phyloP scores from a whole-genome alignment of 1,140 invertebrate genomes.

The Drosophila bocki region DNA sequence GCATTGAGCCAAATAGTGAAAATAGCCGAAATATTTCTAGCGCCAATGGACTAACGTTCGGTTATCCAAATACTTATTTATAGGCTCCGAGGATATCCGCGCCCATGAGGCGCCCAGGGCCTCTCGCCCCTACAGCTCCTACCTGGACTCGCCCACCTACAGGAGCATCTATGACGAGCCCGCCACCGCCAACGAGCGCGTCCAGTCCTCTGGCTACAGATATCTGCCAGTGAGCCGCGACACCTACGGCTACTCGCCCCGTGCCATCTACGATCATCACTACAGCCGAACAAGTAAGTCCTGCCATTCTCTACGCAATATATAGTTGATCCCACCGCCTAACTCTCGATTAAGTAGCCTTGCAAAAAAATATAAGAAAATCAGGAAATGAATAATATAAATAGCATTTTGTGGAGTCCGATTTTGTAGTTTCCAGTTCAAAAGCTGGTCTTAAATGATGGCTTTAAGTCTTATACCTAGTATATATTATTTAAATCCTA shows the following conservation, averaged over 20 bases:
- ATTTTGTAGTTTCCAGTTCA: not conserved
- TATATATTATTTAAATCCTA: too few relatives aligned
- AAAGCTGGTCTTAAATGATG: too few relatives aligned
- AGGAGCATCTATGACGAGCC: slow-evolving; percentile 95
- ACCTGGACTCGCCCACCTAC: slow-evolving; percentile 86
- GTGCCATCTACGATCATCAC: slow-evolving; percentile 94
- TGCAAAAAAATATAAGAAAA: slow-evolving; percentile 1
- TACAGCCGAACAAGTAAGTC: slow-evolving; percentile 94
- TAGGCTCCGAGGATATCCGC: slow-evolving; percentile 95
- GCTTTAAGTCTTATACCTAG: too few relatives aligned
- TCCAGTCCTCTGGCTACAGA: slow-evolving; percentile 93
- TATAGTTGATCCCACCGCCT: slow-evolving; percentile 22
- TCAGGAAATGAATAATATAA: too few relatives aligned
- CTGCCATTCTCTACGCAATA: slow-evolving; percentile 3
- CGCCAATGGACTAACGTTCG: slow-evolving; percentile 54
- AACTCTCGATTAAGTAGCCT: slow-evolving; percentile 14
- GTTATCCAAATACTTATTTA: slow-evolving; percentile 41
- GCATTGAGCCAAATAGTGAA: slow-evolving; percentile 67
- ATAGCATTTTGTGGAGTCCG: not conserved
- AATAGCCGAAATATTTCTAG: slow-evolving; percentile 68
- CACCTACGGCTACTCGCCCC: slow-evolving; percentile 94
- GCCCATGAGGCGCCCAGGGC: slow-evolving; percentile 88
- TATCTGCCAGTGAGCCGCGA: slow-evolving; percentile 95
- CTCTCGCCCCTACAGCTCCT: slow-evolving; percentile 86
- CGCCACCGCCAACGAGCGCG: slow-evolving; percentile 91